Evolutionary conservation across 2,888 invertebrate species (phyloP).

Genomic region (Zeuzera pyrina): DNA sequence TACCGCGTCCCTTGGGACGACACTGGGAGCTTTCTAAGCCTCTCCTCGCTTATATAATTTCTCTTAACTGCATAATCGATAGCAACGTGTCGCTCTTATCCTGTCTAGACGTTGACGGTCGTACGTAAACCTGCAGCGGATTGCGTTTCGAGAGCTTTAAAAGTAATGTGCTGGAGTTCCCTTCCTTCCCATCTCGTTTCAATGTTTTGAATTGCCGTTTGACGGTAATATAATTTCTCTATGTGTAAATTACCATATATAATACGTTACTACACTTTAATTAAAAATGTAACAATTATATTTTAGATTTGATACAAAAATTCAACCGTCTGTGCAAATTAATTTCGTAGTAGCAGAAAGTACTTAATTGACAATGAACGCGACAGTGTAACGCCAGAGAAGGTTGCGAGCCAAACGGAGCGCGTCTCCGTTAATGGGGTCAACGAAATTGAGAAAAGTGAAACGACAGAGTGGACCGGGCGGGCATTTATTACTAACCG

Average conservation of each 20-base stretch:
- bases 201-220: too few species aligned
- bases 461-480: slow-evolving; percentile 43
- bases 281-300: too few species aligned
- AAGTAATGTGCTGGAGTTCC: slow-evolving; percentile 17
- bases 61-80: slow-evolving; percentile 66
- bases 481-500: slow-evolving; percentile 46
- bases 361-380: slow-evolving; percentile 57
- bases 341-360: slow-evolving; percentile 31
- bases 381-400: slow-evolving; percentile 41
- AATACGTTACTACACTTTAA: neutral
- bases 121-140: slow-evolving; percentile 31
- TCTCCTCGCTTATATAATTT: slow-evolving; percentile 58
- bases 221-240: too few species aligned
- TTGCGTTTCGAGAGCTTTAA: slow-evolving; percentile 33
- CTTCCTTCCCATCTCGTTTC: too few species aligned
- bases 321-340: slow-evolving; percentile 30
- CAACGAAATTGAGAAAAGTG: slow-evolving; percentile 65
- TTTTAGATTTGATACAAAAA: too few species aligned
- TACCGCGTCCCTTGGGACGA: slow-evolving; percentile 30
- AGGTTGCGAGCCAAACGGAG: slow-evolving; percentile 46
- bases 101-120: slow-evolving; percentile 46
- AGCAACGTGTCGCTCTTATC: slow-evolving; percentile 45
- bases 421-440: slow-evolving; percentile 56
- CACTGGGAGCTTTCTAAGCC: slow-evolving; percentile 34
- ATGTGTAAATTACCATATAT: neutral